Evolutionary conservation across 1,140 invertebrate species (phyloP), one percentile per base, ranked within the genome.

Genomic region (Lucilia cuprina): DNA sequence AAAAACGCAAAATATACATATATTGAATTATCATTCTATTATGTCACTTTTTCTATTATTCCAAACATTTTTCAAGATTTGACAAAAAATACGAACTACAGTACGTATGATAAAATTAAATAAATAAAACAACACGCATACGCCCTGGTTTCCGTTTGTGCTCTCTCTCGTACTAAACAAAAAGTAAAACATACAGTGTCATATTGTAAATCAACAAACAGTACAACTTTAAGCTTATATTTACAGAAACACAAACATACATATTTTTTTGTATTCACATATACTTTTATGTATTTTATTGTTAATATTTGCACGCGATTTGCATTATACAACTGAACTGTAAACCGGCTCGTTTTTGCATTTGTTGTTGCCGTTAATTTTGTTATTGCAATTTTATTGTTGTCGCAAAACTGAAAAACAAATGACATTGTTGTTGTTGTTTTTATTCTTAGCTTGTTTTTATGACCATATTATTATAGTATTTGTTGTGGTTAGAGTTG

Each of bases 71-170:
- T n/a, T n/a, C n/a, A n/a, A n/a, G n/a, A n/a, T n/a, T n/a, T n/a
- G n/a, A n/a, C n/a, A n/a, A 30, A 30, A 30, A 2, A 30, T 30
- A 30, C 3, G 75, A 10, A 78, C 34, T 14, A 78, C 75, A 78
- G 75, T 78, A 78, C 65, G 19, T 78, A 41, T 78, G 34, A n/a
- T 78, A 41, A 41, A 12, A 34, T 49, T 78, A 5, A 49, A 78
- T 49, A 41, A 78, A 78, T 78, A 78, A 78, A 78, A 41, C 41
- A 49, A 41, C 75, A 78, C 75, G 75, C 75, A 78, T 78, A 78
- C 75, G 75, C 75, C 75, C 19, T 49, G 75, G 47, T 41, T 49
- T 49, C 75, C 75, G 47, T 17, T 78, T 77, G 25, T 30, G 25
- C 25, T 30, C 25, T 30, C 3, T 21, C 19, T 30, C 25, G 1